phyloP scores from a whole-genome alignment of 2,113 vertebrate genomes.

The Petromus typicus region DNA sequence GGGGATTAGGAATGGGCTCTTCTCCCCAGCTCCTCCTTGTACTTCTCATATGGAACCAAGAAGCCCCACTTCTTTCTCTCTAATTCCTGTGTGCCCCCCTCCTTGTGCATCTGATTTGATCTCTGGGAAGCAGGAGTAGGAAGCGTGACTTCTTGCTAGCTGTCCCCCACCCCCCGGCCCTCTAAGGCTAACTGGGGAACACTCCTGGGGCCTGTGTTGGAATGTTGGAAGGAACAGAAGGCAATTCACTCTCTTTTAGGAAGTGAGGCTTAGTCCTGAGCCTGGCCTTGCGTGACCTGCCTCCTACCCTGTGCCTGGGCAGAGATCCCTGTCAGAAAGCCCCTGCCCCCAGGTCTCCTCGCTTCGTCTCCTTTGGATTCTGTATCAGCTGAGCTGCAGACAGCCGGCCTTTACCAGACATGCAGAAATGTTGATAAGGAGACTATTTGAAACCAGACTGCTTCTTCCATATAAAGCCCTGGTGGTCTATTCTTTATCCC shows the following conservation, averaged over 20 bases:
- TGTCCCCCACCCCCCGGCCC: neutral
- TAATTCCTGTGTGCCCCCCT: neutral
- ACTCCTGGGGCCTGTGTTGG: accelerated
- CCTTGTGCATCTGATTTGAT: neutral
- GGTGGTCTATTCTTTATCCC: neutral
- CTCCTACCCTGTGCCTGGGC: neutral
- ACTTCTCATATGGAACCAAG: accelerated
- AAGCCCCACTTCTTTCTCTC: neutral
- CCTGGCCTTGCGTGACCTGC: neutral
- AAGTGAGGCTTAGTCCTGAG: neutral
- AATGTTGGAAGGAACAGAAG: neutral
- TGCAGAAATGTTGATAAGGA: neutral
- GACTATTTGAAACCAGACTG: neutral
- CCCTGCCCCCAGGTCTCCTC: neutral
- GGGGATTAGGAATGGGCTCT: neutral
- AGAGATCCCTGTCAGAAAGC: neutral
- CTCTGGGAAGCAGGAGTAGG: neutral
- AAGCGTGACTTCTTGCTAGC: neutral
- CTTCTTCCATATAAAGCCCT: neutral
- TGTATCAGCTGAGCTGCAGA: neutral
- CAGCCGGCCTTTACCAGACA: neutral
- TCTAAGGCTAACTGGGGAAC: neutral
- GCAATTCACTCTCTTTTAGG: accelerated
- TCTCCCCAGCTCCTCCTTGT: neutral
- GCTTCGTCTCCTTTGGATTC: neutral